Conservation (phyloP, 2,113 vertebrate genomes). For the Pachyramphus minor region DNA sequence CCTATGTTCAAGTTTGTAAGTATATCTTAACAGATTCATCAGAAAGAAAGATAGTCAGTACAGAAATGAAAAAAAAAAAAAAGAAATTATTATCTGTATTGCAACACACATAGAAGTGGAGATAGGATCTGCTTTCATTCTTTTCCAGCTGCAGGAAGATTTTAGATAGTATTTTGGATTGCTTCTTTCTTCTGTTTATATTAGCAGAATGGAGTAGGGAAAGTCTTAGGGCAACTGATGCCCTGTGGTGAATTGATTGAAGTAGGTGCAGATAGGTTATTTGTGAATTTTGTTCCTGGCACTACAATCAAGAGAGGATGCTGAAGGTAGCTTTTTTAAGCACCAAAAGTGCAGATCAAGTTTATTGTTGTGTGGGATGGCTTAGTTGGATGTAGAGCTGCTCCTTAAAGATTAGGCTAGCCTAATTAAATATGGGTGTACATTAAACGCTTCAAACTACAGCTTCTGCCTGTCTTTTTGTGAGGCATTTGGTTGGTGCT, state of each 20-base stretch:
- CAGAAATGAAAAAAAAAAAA: conserved; percentile 5
- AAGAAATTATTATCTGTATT: background rate
- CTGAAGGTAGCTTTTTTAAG: conserved; percentile 1
- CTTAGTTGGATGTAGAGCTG: background rate
- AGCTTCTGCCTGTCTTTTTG: background rate
- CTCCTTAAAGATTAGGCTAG: background rate
- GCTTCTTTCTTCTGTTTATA: background rate
- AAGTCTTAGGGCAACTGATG: background rate
- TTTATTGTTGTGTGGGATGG: background rate
- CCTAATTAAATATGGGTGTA: background rate
- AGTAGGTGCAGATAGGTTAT: background rate
- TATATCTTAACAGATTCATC: background rate
- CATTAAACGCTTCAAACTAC: background rate
- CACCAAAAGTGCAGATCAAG: background rate
- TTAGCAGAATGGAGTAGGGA: background rate
- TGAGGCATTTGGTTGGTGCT: background rate
- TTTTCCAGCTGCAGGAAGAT: background rate
- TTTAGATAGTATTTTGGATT: background rate
- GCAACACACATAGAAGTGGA: background rate
- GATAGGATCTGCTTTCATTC: conserved; percentile 12
- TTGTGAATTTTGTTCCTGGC: background rate
- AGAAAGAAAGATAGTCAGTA: background rate
- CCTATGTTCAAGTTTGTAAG: background rate
- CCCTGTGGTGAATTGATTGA: background rate
- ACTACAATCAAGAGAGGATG: background rate